Conservation (phyloP, 2,888 invertebrate genomes). For the Plusia festucae region DNA sequence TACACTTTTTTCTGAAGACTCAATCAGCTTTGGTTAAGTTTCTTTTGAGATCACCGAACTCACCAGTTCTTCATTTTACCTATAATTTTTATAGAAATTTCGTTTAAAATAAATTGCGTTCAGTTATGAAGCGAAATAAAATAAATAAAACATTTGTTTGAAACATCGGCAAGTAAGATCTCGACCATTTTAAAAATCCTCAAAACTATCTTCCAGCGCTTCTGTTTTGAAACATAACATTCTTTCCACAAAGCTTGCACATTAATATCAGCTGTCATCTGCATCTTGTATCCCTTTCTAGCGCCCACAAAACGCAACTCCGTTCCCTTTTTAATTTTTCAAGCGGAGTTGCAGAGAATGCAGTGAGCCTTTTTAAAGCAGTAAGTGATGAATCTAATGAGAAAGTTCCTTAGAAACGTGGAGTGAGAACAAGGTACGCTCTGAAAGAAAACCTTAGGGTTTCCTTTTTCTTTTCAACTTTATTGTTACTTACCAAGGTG, state of each 20-base stretch:
- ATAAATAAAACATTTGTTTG: neutral
- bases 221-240: constrained; percentile 25
- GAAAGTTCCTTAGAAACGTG: constrained; percentile 18
- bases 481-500: constrained; percentile 35
- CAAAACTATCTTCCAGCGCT: constrained; percentile 18
- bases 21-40: no score
- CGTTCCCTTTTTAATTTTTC: constrained; percentile 26
- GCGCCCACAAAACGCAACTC: constrained; percentile 5
- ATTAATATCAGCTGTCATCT: constrained; percentile 39
- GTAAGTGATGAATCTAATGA: constrained; percentile 40
- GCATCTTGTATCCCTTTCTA: constrained; percentile 27
- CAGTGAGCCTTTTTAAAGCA: constrained; percentile 20
- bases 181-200: neutral
- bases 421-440: constrained; percentile 12
- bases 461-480: constrained; percentile 20
- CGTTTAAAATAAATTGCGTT: no score
- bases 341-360: neutral
- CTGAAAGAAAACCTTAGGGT: constrained; percentile 18
- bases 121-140: no score
- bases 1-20: no score
- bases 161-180: neutral
- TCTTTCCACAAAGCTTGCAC: constrained; percentile 23
- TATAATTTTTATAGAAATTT: no score
- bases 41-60: no score
- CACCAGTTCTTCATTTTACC: no score